Conservation (phyloP, 2,113 vertebrate species). For the Synodontis membranacea region DNA sequence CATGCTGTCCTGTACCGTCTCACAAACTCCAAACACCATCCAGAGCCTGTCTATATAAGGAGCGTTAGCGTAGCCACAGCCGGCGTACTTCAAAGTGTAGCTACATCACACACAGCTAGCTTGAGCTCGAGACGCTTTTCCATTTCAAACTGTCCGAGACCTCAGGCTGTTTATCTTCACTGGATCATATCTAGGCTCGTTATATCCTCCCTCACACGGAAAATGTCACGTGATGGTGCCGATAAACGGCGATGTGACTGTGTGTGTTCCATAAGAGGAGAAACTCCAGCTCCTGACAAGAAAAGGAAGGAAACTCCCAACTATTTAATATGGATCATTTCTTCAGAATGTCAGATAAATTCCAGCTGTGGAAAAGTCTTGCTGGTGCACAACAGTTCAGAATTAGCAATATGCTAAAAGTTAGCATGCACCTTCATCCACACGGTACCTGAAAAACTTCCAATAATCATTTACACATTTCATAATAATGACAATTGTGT, state of each 20-base stretch:
- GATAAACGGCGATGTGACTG: constrained; percentile 28
- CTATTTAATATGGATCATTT: background rate
- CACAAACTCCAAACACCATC: constrained; percentile 28
- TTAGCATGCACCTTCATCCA: background rate
- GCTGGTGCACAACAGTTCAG: background rate
- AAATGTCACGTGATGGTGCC: constrained; percentile 42
- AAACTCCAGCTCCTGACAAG: background rate
- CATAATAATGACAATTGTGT: background rate
- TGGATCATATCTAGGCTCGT: constrained; percentile 37
- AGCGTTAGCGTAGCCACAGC: constrained; percentile 29
- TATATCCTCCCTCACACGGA: constrained; percentile 53
- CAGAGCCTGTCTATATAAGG: constrained; percentile 54
- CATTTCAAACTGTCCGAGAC: constrained; percentile 33
- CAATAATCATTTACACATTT: background rate
- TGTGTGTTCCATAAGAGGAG: constrained; percentile 36
- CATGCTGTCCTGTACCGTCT: constrained; percentile 12
- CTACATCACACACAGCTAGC: constrained; percentile 19
- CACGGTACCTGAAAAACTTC: background rate
- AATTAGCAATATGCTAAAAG: background rate
- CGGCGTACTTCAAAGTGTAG: constrained; percentile 45
- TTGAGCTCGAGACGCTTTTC: constrained; percentile 40
- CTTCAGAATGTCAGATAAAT: background rate
- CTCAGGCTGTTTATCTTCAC: constrained; percentile 51
- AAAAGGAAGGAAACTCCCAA: background rate
- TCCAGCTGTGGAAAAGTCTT: constrained; percentile 4